Evolutionary conservation across 2,113 vertebrate species (phyloP), one percentile per base, ranked within the genome.

Genomic region (Phaethornis superciliosus): DNA sequence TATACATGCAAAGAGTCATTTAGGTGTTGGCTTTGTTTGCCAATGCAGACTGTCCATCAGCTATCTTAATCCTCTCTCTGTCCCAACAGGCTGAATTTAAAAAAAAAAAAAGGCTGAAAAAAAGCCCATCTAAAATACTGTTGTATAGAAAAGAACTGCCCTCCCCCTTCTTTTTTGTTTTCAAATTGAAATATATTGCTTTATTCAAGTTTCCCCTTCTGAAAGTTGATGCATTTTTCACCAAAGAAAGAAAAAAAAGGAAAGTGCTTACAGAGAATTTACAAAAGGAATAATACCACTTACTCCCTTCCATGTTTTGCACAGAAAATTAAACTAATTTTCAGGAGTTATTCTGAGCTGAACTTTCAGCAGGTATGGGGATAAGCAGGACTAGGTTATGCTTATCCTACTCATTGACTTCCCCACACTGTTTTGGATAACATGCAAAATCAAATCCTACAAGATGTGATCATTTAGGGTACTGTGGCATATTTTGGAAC

Each of bases 401-500:
- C 75, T 93, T 80, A 56, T 69, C 49, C 32, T 75, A 64, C 71
- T 77, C 77, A 32, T 65, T 7, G 7, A 81, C 74, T 92, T 92
- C 77, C 81, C 68, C 81, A 26, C 35, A 27, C 55, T 62, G 55
- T 76, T 85, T 96, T 96, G 94, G 87, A 97, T 84, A 60, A 79
- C 89, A 93, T 90, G 88, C 89, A 96, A 95, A 95, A 96, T 86
- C 78, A 93, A 70, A 91, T 94, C 81, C 92, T 97, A 89, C 88
- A 96, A 95, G 92, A 96, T 92, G 88, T 95, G 95, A 96, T 97
- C 88, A 96, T 96, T 96, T 95, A 96, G 95, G 93, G 65, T 96
- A 96, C 86, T 93, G 95, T 94, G 94, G 94, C 97, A 96, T 97
- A 96, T 97, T 96, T 96, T 91, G 96, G 96, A 96, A 96, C 96